Conservation (phyloP, 2,888 invertebrate species). For the Brachyptera risi region DNA sequence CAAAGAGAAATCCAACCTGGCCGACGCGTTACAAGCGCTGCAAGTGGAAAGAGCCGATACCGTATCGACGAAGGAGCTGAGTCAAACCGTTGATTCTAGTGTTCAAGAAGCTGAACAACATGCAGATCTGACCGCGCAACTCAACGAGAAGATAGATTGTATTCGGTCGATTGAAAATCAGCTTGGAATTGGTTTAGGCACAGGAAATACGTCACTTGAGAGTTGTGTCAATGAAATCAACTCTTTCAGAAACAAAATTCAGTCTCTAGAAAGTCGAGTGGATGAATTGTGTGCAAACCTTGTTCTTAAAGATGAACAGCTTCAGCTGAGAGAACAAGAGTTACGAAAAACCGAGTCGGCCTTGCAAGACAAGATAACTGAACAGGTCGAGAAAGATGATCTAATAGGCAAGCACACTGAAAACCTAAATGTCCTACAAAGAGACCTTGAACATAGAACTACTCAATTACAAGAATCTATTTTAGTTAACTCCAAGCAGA, state of each 20-base stretch:
- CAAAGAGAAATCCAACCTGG: constrained; percentile 53
- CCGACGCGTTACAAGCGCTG: constrained; percentile 58
- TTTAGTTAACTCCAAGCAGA: constrained; percentile 61
- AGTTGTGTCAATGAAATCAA: neutral
- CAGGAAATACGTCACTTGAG: neutral
- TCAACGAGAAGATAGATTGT: too few relatives aligned
- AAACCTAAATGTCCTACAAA: neutral
- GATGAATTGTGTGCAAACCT: too few relatives aligned
- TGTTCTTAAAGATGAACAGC: too few relatives aligned
- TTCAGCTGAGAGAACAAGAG: too few relatives aligned
- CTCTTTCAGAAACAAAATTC: neutral
- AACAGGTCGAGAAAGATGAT: constrained; percentile 44
- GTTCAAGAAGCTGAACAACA: too few relatives aligned
- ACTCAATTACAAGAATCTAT: constrained; percentile 49
- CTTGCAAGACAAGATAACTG: too few relatives aligned
- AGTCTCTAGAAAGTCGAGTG: too few relatives aligned
- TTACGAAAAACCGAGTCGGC: too few relatives aligned
- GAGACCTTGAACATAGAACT: constrained; percentile 47
- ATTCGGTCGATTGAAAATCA: too few relatives aligned
- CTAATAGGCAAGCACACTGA: constrained; percentile 22
- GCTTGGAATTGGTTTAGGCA: too few relatives aligned
- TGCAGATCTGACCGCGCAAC: too few relatives aligned
- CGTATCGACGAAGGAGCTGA: constrained; percentile 42
- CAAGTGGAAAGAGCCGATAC: constrained; percentile 73
- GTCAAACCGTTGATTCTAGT: too few relatives aligned